Percentiles rank a stretch among this genome's conserved stretches.
Conservation (phyloP, 2,797 vertebrate genomes). For the Tarsius wallacei region DNA sequence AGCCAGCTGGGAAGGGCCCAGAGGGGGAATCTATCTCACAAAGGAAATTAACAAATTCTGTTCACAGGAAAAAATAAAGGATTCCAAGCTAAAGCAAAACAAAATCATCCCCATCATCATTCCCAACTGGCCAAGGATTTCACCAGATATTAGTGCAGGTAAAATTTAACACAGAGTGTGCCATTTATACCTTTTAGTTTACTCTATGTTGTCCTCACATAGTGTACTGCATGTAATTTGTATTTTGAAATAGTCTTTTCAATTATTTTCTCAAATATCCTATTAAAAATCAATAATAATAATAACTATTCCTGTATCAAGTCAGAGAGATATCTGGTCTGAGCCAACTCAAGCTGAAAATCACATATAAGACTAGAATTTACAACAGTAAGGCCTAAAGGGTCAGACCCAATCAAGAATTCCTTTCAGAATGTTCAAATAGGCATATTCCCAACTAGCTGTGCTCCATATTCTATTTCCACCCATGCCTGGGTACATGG, state of each 20-base stretch:
- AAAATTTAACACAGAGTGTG: neutral
- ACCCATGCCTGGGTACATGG: rapidly evolving
- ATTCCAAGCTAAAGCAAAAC: neutral
- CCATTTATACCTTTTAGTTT: neutral
- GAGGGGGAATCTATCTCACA: neutral
- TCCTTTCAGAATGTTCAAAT: neutral
- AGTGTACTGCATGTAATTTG: neutral
- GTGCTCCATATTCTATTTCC: too few relatives aligned
- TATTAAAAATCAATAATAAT: conserved; percentile 34
- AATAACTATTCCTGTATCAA: neutral
- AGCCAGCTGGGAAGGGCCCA: neutral
- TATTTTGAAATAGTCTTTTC: neutral
- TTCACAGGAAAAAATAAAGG: neutral
- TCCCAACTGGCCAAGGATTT: neutral
- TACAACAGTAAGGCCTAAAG: neutral
- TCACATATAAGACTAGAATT: neutral
- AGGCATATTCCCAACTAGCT: neutral
- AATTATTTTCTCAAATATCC: neutral
- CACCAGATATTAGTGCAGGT: neutral
- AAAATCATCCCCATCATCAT: neutral
- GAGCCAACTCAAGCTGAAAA: neutral
- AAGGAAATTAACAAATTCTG: neutral
- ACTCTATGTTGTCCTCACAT: neutral
- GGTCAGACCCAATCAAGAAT: neutral
- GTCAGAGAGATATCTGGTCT: neutral